Percentiles rank a stretch among this genome's conserved stretches.
Evolutionary conservation across 2,888 invertebrate species (phyloP).

Genomic region (Drosophila gaucha): DNA sequence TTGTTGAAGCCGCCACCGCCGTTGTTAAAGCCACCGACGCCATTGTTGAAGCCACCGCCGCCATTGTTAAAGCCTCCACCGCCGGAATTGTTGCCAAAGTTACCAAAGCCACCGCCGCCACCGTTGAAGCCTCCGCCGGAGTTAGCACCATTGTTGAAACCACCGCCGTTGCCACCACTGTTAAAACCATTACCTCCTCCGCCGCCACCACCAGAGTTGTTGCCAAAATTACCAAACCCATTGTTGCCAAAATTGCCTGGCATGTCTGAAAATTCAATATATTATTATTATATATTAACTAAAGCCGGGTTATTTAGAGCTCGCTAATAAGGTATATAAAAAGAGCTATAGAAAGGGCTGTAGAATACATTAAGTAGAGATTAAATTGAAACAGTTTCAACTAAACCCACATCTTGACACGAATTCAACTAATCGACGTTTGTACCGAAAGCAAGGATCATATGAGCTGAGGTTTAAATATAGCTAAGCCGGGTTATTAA

Average conservation of each 20-base stretch:
- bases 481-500: background rate
- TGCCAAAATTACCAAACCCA: constrained; percentile 46
- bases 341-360: no score
- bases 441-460: no score
- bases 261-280: constrained; percentile 32
- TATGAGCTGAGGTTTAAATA: no score
- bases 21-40: constrained; percentile 76
- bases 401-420: no score
- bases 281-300: background rate
- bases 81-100: constrained; percentile 48
- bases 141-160: constrained; percentile 38
- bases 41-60: constrained; percentile 46
- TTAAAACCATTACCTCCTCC: constrained; percentile 18
- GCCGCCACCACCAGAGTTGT: background rate
- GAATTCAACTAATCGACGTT: no score
- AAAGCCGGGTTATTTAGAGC: background rate
- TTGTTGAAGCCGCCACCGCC: constrained; percentile 49
- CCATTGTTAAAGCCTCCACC: constrained; percentile 60
- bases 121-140: constrained; percentile 27
- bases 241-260: constrained; percentile 49
- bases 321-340: background rate
- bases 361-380: no score
- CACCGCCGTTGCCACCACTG: constrained; percentile 24
- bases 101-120: constrained; percentile 45
- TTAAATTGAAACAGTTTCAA: no score